phyloP scores from a whole-genome alignment of 2,113 vertebrate genomes.

The Bambusicola thoracicus region DNA sequence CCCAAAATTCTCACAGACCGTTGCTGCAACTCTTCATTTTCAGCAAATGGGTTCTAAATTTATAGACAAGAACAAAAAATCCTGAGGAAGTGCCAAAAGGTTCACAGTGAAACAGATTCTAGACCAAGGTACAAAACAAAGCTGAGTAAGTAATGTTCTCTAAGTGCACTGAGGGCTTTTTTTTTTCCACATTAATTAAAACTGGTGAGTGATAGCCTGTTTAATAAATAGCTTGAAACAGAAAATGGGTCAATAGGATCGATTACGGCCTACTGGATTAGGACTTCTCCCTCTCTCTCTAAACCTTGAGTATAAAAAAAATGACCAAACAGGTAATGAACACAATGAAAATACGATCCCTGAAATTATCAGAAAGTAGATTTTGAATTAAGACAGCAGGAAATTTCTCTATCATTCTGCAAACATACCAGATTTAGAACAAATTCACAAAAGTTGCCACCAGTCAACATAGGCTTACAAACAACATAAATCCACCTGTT shows the following conservation, averaged over 20 bases:
- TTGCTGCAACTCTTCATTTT: constrained; percentile 90
- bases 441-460: background rate
- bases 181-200: constrained; percentile 45
- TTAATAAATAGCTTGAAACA: constrained; percentile 63
- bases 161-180: constrained; percentile 50
- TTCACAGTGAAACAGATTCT: background rate
- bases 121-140: background rate
- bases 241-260: constrained; percentile 55
- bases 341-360: constrained; percentile 69
- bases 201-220: constrained; percentile 60
- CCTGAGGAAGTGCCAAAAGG: constrained; percentile 29
- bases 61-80: constrained; percentile 41
- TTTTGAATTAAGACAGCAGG: constrained; percentile 48
- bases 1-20: constrained; percentile 87
- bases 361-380: constrained; percentile 54
- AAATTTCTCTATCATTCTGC: constrained; percentile 48
- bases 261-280: constrained; percentile 56
- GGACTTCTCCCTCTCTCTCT: background rate
- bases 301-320: constrained; percentile 63
- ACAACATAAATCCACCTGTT: constrained; percentile 1
- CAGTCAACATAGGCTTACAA: constrained; percentile 23
- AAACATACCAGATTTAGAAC: constrained; percentile 30
- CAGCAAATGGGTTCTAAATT: constrained; percentile 86
- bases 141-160: constrained; percentile 61
- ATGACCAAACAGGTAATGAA: constrained; percentile 19